Percentiles rank a stretch among this genome's conserved stretches.
Conservation (phyloP, 2,888 invertebrate genomes). For the Volucella inflata region DNA sequence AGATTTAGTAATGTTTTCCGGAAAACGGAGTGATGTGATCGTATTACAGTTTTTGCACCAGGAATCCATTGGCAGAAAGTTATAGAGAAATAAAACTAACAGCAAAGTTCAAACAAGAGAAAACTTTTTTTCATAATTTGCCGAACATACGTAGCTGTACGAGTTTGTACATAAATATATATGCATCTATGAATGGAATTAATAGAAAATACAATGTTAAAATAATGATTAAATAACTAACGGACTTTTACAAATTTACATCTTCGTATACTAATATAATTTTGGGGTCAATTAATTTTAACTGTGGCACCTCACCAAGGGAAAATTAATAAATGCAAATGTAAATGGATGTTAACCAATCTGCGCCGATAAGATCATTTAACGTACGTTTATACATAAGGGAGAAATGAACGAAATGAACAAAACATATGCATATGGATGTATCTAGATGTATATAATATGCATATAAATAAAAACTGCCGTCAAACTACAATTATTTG, state of each 20-base stretch:
- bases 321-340: not conserved
- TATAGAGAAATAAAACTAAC: too few species aligned
- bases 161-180: too few species aligned
- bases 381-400: too few species aligned
- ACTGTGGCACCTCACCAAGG: not conserved
- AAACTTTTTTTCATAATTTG: too few species aligned
- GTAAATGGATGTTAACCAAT: not conserved
- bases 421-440: too few species aligned
- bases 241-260: conserved; percentile 18
- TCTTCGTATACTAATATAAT: conserved; percentile 19
- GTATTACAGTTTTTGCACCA: conserved; percentile 28
- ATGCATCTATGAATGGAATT: not conserved
- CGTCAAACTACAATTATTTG: too few species aligned
- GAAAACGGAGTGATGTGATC: conserved; percentile 35
- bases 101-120: too few species aligned
- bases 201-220: conserved; percentile 29
- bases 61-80: conserved; percentile 17
- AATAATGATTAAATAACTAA: conserved; percentile 17
- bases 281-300: conserved; percentile 16
- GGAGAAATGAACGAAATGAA: too few species aligned
- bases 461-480: too few species aligned
- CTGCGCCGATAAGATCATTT: too few species aligned
- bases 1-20: conserved; percentile 30
- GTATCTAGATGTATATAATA: too few species aligned
- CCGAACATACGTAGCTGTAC: too few species aligned